Evolutionary conservation across 2,888 invertebrate genomes (phyloP), one percentile per base, ranked within the genome.

Genomic region (Mythimna impura): DNA sequence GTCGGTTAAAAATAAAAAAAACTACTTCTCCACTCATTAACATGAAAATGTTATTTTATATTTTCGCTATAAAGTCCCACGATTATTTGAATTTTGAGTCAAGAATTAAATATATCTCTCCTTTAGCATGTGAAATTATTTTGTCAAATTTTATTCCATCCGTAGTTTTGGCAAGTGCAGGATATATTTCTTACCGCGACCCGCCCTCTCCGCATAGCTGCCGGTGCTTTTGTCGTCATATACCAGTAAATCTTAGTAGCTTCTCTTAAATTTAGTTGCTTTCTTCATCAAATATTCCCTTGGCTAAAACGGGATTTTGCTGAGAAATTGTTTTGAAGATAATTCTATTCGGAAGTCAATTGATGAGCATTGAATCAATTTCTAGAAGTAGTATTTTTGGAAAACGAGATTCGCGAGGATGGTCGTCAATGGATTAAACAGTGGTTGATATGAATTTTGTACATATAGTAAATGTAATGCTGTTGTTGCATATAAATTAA

Each of bases 181-280:
- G 82, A 90, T 86, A 92, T 92, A 93, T 92, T 91, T 93, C 87
- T 89, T 86, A 85, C 87, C 80, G 75, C 85, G 89, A 78, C 89
- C 91, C 93, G 91, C 92, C 92, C 91, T 86, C 87, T 85, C 87
- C 88, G 89, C 88, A 87, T 88, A 90, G 86, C 81, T 87, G 88
- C 83, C 85, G 84, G 92, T 93, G 93, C 91, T 88, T 91, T 92
- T 93, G 93, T 93, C 92, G 89, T 92, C 92, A 91, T 89, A 91
- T 86, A 91, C 89, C 93, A 90, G 90, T 94, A 93, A 94, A 94
- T 94, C 93, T 93, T 91, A 84, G 89, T 83, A 89, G 90, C 89
- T 90, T 89, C 90, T 89, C 90, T 90, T 90, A 91, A 90, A 90
- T 92, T 91, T 89, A 90, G 89, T 91, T 90, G 91, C 91, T 91